Conservation (phyloP, 2,113 vertebrate species). For the Calyptomena viridis region DNA sequence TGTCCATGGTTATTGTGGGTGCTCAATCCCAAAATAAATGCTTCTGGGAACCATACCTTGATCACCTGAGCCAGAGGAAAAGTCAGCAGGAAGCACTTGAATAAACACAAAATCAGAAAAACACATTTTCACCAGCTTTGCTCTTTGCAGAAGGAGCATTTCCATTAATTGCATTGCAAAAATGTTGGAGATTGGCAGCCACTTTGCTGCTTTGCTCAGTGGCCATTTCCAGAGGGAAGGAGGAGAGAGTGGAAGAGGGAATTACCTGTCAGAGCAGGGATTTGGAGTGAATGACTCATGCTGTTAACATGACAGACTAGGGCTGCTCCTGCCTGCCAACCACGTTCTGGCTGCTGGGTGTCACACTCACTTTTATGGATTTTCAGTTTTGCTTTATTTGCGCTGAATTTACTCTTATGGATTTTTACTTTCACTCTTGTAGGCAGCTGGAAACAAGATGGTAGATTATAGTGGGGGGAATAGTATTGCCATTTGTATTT, state of each 20-base stretch:
- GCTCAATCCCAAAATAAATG: background rate
- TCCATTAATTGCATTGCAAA: background rate
- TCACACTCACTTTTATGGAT: background rate
- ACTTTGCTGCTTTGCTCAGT: background rate
- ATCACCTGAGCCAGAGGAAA: background rate
- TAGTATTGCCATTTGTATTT: background rate
- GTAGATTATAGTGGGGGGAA: background rate
- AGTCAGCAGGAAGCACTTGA: background rate
- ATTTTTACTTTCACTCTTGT: background rate
- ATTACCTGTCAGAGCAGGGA: background rate
- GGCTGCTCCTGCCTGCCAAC: background rate
- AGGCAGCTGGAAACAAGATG: background rate
- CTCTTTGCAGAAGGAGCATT: background rate
- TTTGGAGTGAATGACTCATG: background rate
- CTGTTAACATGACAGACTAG: background rate
- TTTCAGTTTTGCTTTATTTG: conserved; percentile 6
- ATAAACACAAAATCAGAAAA: background rate
- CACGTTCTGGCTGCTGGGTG: background rate
- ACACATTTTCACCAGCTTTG: background rate
- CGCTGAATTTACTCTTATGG: background rate
- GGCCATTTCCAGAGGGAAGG: background rate
- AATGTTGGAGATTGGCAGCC: background rate
- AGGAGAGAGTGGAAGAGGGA: background rate
- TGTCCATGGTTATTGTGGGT: background rate
- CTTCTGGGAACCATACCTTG: background rate